These are phyloP conservation scores for Ophraella communa DNA, from an alignment of 2,888 invertebrate genomes.

Conservation along the genomic window DNA sequence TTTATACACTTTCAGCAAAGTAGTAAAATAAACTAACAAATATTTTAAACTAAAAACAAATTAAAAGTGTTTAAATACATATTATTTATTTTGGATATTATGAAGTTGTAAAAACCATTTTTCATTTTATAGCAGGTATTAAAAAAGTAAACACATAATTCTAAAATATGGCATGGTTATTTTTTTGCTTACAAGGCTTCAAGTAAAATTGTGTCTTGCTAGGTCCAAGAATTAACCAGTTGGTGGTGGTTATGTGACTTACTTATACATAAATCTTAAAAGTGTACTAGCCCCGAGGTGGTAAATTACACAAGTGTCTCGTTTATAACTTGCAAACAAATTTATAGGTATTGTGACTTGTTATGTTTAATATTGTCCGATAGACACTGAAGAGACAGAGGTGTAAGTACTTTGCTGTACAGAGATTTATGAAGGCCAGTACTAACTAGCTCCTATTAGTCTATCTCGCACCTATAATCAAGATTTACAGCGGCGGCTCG, in stretches of 20 bases:
- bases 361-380: slow-evolving; percentile 26
- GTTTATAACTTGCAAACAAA: slow-evolving; percentile 32
- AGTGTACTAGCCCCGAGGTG: slow-evolving; percentile 9
- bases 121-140: too few species aligned
- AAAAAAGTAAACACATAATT: too few species aligned
- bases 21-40: too few species aligned
- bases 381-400: slow-evolving; percentile 27
- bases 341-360: slow-evolving; percentile 34
- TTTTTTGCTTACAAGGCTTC: too few species aligned
- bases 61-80: too few species aligned
- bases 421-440: slow-evolving; percentile 19
- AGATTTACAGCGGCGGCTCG: not conserved
- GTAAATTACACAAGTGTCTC: slow-evolving; percentile 12
- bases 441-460: slow-evolving; percentile 4
- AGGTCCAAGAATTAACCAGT: too few species aligned
- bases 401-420: slow-evolving; percentile 20
- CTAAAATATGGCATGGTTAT: too few species aligned
- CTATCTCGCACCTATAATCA: not conserved
- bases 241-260: slow-evolving; percentile 6
- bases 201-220: too few species aligned
- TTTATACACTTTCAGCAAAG: too few species aligned
- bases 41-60: too few species aligned
- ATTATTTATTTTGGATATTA: too few species aligned
- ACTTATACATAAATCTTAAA: slow-evolving; percentile 17
- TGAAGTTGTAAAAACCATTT: too few species aligned